Conservation (phyloP, 2,888 invertebrate species). For the Callimorpha dominula region DNA sequence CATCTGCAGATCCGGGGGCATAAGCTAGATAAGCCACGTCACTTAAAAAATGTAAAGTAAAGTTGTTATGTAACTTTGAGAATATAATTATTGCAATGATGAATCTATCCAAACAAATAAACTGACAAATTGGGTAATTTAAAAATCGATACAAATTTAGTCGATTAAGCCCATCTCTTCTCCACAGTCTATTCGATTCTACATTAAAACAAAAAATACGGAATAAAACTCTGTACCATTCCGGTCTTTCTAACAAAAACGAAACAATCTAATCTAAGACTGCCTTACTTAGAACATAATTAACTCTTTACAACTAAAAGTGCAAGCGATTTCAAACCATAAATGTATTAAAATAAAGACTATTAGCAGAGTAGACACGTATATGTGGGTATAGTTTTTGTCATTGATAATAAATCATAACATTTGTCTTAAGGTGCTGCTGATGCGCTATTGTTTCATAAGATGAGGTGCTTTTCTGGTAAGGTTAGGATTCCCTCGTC, state of each 20-base stretch:
- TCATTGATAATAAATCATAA: slow-evolving; percentile 73
- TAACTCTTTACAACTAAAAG: slow-evolving; percentile 33
- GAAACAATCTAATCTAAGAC: slow-evolving; percentile 60
- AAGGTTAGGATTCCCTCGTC: slow-evolving; percentile 13
- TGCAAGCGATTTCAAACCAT: slow-evolving; percentile 22
- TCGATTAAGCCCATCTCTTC: slow-evolving; percentile 47
- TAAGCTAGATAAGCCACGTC: no score
- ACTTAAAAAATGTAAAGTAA: no score
- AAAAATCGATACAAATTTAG: slow-evolving; percentile 16
- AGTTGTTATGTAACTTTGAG: no score
- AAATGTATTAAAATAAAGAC: slow-evolving; percentile 4
- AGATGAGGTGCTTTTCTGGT: slow-evolving; percentile 42
- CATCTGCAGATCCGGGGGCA: no score
- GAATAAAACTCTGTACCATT: slow-evolving; percentile 62
- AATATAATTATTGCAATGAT: background rate
- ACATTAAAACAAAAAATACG: slow-evolving; percentile 69
- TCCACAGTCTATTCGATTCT: slow-evolving; percentile 72
- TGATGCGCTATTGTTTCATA: slow-evolving; percentile 75
- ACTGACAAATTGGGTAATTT: background rate
- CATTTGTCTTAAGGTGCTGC: slow-evolving; percentile 78
- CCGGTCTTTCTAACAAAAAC: slow-evolving; percentile 68
- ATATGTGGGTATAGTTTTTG: slow-evolving; percentile 55
- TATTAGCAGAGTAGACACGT: slow-evolving; percentile 8
- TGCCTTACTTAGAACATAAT: slow-evolving; percentile 53
- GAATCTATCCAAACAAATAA: background rate